Conservation (phyloP, 2,888 invertebrate species). For the Digitonthophagus gazella region DNA sequence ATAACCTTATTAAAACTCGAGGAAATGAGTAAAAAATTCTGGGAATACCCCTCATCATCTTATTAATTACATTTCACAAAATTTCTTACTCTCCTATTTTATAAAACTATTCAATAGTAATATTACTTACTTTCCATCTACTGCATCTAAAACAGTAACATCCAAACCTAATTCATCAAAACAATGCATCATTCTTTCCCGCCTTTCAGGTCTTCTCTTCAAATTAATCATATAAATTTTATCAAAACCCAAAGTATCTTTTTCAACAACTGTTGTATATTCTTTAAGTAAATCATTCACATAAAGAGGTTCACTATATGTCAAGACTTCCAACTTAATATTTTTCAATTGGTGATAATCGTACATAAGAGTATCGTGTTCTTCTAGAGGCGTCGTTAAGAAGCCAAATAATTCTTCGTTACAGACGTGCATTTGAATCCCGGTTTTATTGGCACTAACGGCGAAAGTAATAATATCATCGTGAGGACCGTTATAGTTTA, state of each 20-base stretch:
- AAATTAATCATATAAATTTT: slow-evolving; percentile 93
- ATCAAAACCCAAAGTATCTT: slow-evolving; percentile 69
- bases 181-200: slow-evolving; percentile 73
- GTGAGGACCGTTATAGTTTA: slow-evolving; percentile 64
- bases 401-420: slow-evolving; percentile 83
- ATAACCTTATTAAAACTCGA: too few relatives aligned
- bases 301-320: slow-evolving; percentile 55
- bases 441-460: slow-evolving; percentile 68
- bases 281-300: slow-evolving; percentile 49
- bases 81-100: too few relatives aligned
- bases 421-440: slow-evolving; percentile 68
- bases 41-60: too few relatives aligned
- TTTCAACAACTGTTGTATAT: slow-evolving; percentile 45
- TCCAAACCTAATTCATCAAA: slow-evolving; percentile 80
- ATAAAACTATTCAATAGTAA: too few relatives aligned
- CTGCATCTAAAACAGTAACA: slow-evolving; percentile 73
- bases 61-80: too few relatives aligned
- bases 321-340: slow-evolving; percentile 72
- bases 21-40: too few relatives aligned
- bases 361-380: slow-evolving; percentile 59
- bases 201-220: slow-evolving; percentile 74
- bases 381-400: slow-evolving; percentile 76
- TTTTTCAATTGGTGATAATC: slow-evolving; percentile 74
- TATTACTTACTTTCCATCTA: slow-evolving; percentile 80
- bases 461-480: slow-evolving; percentile 96